Conservation (phyloP, 2,113 vertebrate genomes). For the Vireo altiloquus region DNA sequence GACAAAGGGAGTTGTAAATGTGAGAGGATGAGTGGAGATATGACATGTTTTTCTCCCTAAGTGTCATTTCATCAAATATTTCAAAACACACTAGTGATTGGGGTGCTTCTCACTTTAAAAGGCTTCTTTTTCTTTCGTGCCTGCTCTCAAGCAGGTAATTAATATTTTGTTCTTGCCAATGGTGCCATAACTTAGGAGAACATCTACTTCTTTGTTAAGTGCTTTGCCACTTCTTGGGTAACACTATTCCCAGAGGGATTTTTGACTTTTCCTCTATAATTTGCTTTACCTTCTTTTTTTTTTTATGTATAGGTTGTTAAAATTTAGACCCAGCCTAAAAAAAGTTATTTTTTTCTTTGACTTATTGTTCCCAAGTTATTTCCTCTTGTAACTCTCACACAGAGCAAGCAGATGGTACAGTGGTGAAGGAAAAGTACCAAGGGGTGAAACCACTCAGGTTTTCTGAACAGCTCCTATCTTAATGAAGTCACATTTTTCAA, state of each 20-base stretch:
- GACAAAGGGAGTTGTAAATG: neutral
- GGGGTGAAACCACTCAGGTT: neutral
- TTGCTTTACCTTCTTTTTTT: neutral
- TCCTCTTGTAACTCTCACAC: neutral
- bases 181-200: neutral
- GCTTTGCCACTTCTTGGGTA: neutral
- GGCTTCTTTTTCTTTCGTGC: neutral
- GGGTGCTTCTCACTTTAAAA: neutral
- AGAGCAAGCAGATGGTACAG: neutral
- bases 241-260: neutral
- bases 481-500: neutral
- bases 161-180: neutral
- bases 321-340: neutral
- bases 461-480: neutral
- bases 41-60: rapidly evolving
- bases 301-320: neutral
- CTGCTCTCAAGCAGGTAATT: neutral
- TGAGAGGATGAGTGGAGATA: neutral
- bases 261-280: neutral
- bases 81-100: neutral
- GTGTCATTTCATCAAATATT: neutral
- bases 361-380: neutral
- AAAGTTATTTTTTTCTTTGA: neutral
- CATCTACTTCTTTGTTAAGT: neutral
- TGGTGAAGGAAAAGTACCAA: neutral